Base-by-base conservation (phyloP, 2,797 vertebrate species). In the Streptopelia turtur region DNA sequence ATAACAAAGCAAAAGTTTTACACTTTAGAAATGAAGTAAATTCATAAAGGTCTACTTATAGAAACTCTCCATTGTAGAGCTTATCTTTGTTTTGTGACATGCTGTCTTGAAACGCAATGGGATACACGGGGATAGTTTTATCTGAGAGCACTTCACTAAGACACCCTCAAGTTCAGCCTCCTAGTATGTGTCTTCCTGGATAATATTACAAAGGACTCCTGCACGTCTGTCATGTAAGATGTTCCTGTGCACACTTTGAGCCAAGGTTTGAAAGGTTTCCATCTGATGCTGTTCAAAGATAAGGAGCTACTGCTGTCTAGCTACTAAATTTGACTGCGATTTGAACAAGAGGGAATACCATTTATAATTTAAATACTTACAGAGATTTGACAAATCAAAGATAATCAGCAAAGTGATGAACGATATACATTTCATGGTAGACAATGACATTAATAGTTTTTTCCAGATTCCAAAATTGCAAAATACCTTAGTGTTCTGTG, bases 21-120 rank as follows among this genome's bases (percentile, higher is more conserved):
- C 37, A 77, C 27, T 94, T 91, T 39, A 68, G 57, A 95, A 96
- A 93, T 47, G 2, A 87, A 87, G 14, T 77, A 57, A 50, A 50
- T 69, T 59, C 65, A 72, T 50, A 25, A 63, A 93, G 9, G 5
- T 35, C 50, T 41, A 49, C 16, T 28, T 55, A 55, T 3, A 56
- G 30, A 68, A 93, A 90, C 10, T 37, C 35, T 35, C 43, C 41
- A 27, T 5, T 64, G 56, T 20, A 82, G 17, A 89, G 16, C 25
- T 65, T 53, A 50, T 5, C 25, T 90, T 35, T 61, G 5, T 64
- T 66, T 45, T 49, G 61, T 0, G 1, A 68, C 35, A 53, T 3
- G 9, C 9, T 37, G 20, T 11, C 35, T 60, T 49, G 11, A 74
- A 87, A 79, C 30, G 20, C 20, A 77, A 30, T 8, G 4, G 37